phyloP scores from a whole-genome alignment of 1,140 invertebrate genomes.

The Tribolium madens region DNA sequence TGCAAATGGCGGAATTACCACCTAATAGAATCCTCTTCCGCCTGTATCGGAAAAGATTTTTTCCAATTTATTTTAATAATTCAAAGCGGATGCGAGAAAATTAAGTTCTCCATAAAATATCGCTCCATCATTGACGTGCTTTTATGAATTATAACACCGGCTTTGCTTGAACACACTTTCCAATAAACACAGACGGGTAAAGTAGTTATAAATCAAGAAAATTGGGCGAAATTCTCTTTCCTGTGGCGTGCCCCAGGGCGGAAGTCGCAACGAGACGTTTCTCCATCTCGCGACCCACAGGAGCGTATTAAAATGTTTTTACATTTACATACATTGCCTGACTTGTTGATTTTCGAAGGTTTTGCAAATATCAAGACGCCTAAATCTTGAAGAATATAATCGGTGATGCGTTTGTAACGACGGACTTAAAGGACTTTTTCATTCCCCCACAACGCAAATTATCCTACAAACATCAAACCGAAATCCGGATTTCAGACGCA shows the following conservation, averaged over 20 bases:
- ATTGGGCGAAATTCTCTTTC: conserved; percentile 28
- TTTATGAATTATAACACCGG: conserved; percentile 27
- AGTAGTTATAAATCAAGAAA: conserved; percentile 36
- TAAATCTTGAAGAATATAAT: background rate
- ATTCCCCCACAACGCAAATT: conserved; percentile 9
- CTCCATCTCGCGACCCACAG: conserved; percentile 11
- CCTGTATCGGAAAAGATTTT: conserved; percentile 7
- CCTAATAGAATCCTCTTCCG: background rate
- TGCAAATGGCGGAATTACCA: background rate
- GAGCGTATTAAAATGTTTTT: conserved; percentile 33
- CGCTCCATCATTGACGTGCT: conserved; percentile 15
- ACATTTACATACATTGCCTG: conserved; percentile 17
- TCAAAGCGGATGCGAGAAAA: conserved; percentile 22
- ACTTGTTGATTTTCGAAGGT: conserved; percentile 5
- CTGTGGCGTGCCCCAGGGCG: conserved; percentile 8
- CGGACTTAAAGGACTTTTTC: background rate
- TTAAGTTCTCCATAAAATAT: conserved; percentile 12
- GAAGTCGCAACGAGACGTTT: conserved; percentile 11
- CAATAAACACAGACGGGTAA: conserved; percentile 32
- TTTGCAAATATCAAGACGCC: background rate
- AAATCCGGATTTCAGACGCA: conserved; percentile 24
- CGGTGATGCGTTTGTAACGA: conserved; percentile 7
- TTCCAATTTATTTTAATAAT: conserved; percentile 33
- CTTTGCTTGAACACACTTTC: conserved; percentile 33
- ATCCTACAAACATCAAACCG: conserved; percentile 28